phyloP scores from a whole-genome alignment of 2,797 vertebrate genomes.

The Graptemys geographica region DNA sequence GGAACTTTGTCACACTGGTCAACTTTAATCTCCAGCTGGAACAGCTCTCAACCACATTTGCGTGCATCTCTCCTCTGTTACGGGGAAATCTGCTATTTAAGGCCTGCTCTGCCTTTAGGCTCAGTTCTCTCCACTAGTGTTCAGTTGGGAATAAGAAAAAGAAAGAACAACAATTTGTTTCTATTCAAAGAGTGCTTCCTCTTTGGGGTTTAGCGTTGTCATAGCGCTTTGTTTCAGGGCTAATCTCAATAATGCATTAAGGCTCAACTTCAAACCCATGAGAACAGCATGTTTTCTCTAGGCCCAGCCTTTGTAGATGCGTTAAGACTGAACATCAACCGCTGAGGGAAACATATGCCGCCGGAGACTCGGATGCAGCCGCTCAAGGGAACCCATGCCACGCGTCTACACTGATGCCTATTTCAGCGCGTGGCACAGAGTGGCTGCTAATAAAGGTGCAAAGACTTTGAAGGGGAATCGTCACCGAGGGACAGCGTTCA shows the following conservation, averaged over 20 bases:
- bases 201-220: neutral
- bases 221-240: neutral
- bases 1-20: too few species aligned
- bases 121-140: neutral
- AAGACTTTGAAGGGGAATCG: neutral
- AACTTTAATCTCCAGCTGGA: slow-evolving; percentile 25
- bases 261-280: neutral
- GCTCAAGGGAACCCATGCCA: neutral
- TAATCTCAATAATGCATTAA: neutral
- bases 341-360: neutral
- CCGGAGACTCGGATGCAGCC: neutral
- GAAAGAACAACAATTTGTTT: neutral
- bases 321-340: neutral
- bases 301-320: neutral
- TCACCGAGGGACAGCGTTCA: neutral
- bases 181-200: neutral
- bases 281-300: neutral
- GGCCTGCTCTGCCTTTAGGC: neutral
- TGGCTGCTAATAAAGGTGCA: neutral
- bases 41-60: neutral
- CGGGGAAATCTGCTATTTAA: neutral
- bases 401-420: neutral
- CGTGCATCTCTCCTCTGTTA: neutral
- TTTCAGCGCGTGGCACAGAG: neutral
- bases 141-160: neutral